These are phyloP conservation scores for Electrophaes corylata DNA, from an alignment of 2,888 invertebrate species.

Conservation along the genomic window DNA sequence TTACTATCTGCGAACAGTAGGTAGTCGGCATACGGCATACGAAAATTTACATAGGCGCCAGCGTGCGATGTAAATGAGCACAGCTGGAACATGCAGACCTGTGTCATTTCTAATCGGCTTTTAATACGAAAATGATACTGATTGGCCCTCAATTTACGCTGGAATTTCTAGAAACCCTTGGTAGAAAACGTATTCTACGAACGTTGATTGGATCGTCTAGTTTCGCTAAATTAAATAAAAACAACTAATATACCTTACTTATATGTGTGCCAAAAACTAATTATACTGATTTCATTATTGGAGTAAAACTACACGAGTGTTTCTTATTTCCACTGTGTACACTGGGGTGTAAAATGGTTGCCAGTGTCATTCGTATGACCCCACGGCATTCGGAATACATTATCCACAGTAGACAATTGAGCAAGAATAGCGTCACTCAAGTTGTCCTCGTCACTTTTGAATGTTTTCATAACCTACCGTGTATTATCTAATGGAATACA, in stretches of 20 bases:
- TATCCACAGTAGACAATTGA: constrained; percentile 61
- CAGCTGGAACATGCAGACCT: neutral
- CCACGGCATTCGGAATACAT: constrained; percentile 68
- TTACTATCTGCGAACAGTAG: constrained; percentile 37
- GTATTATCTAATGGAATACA: constrained; percentile 18
- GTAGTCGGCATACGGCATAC: constrained; percentile 18
- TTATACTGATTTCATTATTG: neutral
- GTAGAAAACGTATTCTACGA: neutral
- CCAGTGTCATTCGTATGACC: constrained; percentile 69
- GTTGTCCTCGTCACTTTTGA: constrained; percentile 40
- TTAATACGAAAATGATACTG: neutral
- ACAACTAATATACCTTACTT: neutral
- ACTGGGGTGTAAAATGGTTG: constrained; percentile 49
- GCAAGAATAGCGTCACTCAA: constrained; percentile 47
- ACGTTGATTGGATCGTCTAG: neutral
- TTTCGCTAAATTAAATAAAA: no score
- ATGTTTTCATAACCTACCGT: constrained; percentile 31
- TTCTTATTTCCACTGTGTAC: constrained; percentile 15
- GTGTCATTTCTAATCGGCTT: constrained; percentile 2
- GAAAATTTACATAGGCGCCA: constrained; percentile 45
- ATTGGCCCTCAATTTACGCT: neutral
- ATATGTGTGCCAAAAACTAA: neutral
- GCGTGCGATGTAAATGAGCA: constrained; percentile 52
- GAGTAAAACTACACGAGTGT: neutral
- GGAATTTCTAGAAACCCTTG: neutral